Evolutionary conservation across 2,113 vertebrate genomes (phyloP).

Genomic region (Pelvicachromis taeniatus): DNA sequence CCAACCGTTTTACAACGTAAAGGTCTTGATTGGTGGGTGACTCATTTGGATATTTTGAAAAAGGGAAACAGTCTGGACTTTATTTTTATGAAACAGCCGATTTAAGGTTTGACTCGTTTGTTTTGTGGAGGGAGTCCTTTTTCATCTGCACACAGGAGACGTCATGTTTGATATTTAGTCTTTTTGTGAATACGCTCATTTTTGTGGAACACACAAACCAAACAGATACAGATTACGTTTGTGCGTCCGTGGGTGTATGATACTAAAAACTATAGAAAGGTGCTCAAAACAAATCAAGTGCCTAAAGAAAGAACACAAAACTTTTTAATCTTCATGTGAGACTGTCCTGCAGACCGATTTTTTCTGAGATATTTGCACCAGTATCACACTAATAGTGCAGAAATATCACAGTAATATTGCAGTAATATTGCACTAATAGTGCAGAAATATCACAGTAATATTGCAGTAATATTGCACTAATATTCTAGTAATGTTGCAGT

Average conservation of each 20-base stretch:
- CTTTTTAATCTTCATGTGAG: not conserved
- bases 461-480: rapidly evolving
- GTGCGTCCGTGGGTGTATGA: not conserved
- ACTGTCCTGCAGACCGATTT: not conserved
- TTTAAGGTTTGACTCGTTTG: not conserved
- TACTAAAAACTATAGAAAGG: not conserved
- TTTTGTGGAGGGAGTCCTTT: not conserved
- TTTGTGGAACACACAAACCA: not conserved
- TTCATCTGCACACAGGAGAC: no score
- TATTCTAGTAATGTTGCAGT: rapidly evolving
- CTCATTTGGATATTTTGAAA: not conserved
- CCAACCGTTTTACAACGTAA: not conserved
- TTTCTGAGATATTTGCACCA: not conserved
- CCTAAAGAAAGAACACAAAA: not conserved
- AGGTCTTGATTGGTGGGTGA: not conserved
- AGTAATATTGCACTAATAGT: rapidly evolving
- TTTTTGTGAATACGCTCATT: not conserved
- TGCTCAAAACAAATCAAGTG: not conserved
- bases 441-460: rapidly evolving
- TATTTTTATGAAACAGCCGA: not conserved
- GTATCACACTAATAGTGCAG: no score
- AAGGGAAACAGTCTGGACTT: not conserved
- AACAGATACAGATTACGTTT: not conserved
- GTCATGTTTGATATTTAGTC: rapidly evolving
- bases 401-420: no score